Conservation (phyloP, 2,888 invertebrate species). For the Calameuta filiformis region DNA sequence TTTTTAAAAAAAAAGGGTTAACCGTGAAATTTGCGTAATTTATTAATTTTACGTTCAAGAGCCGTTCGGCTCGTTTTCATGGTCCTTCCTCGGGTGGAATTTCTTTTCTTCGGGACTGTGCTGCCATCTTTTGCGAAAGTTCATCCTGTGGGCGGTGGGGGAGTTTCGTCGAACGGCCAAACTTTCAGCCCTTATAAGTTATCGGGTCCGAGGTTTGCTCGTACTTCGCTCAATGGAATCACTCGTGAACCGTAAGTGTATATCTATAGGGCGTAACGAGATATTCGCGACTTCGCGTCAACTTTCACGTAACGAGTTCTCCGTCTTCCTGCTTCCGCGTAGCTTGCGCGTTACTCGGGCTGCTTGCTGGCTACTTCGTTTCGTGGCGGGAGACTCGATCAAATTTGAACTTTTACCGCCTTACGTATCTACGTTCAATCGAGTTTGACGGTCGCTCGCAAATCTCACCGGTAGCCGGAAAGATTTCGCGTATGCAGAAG, state of each 20-base stretch:
- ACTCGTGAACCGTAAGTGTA: background rate
- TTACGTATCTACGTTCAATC: background rate
- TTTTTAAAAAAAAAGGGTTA: background rate
- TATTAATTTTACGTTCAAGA: background rate
- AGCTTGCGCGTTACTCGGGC: background rate
- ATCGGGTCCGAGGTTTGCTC: background rate
- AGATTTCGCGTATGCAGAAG: background rate
- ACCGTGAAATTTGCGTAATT: background rate
- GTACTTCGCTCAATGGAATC: background rate
- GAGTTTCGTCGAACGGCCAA: background rate
- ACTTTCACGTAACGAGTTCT: background rate
- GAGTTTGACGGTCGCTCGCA: background rate
- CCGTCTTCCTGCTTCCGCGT: background rate
- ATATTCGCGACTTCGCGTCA: background rate
- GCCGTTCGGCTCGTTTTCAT: background rate
- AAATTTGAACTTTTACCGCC: background rate
- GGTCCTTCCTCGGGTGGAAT: background rate
- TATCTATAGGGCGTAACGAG: background rate
- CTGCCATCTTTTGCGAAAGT: background rate
- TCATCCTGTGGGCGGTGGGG: background rate
- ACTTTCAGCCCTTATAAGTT: background rate
- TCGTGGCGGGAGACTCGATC: background rate
- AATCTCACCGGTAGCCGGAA: background rate
- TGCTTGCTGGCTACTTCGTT: background rate
- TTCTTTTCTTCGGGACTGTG: background rate